Conservation (phyloP, 2,113 vertebrate species). For the Sialia sialis region DNA sequence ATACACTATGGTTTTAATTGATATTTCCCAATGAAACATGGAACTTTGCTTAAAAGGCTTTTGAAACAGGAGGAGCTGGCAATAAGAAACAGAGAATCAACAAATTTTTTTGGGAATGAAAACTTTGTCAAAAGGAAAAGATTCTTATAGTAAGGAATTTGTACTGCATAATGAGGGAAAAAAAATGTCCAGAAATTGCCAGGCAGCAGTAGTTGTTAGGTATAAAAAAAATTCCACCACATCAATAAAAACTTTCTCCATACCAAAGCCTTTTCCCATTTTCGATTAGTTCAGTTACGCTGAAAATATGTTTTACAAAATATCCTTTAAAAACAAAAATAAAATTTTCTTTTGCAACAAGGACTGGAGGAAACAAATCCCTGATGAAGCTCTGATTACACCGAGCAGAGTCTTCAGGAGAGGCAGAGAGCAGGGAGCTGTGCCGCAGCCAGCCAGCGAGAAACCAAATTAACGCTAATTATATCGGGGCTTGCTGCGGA, state of each 20-base stretch:
- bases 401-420: background rate
- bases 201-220: background rate
- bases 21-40: background rate
- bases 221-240: background rate
- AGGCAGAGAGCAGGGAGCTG: background rate
- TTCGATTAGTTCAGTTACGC: background rate
- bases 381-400: background rate
- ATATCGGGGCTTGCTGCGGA: slow-evolving; percentile 67
- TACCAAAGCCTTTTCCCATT: background rate
- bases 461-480: slow-evolving; percentile 78
- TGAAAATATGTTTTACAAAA: background rate
- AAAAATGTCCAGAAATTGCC: background rate
- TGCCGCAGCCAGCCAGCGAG: slow-evolving; percentile 26
- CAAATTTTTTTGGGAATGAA: background rate
- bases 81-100: background rate
- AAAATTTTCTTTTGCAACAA: background rate
- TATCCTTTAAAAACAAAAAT: no score
- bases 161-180: fast-evolving
- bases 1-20: background rate
- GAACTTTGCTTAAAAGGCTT: background rate
- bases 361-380: background rate
- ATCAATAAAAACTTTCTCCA: background rate
- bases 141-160: background rate
- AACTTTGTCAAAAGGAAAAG: background rate
- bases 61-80: background rate